Conservation (phyloP, 2,113 vertebrate species). For the Danionella cerebrum region DNA sequence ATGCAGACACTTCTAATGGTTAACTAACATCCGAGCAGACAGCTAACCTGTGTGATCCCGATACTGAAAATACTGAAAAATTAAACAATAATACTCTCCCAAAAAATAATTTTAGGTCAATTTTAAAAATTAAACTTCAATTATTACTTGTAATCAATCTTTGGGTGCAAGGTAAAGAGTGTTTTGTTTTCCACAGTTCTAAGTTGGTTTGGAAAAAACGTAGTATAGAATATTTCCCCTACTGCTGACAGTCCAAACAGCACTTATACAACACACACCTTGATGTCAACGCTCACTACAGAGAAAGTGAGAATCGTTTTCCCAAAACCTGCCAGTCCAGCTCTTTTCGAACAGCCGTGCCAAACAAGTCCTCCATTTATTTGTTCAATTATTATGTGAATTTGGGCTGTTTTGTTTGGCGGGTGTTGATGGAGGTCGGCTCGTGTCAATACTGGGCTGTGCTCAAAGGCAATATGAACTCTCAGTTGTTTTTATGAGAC, state of each 20-base stretch:
- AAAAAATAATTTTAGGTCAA: too few relatives aligned
- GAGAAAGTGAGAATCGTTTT: constrained; percentile 51
- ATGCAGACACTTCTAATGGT: too few relatives aligned
- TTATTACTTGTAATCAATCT: too few relatives aligned
- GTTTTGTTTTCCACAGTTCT: too few relatives aligned
- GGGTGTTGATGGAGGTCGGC: constrained; percentile 51
- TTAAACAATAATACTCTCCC: too few relatives aligned
- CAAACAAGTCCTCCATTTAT: constrained; percentile 56
- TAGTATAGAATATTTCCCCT: constrained; percentile 69
- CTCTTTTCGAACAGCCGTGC: constrained; percentile 38
- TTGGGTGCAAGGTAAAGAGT: too few relatives aligned
- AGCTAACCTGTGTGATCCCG: too few relatives aligned
- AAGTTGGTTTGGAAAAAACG: neutral
- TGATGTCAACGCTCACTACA: constrained; percentile 62
- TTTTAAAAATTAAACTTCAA: too few relatives aligned
- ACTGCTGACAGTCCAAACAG: constrained; percentile 72
- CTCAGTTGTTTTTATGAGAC: constrained; percentile 34
- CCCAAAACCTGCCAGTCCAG: constrained; percentile 50
- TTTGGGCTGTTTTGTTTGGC: constrained; percentile 65
- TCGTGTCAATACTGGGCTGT: constrained; percentile 56
- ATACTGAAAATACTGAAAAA: too few relatives aligned
- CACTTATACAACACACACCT: constrained; percentile 67
- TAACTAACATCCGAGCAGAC: too few relatives aligned
- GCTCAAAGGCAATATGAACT: constrained; percentile 53
- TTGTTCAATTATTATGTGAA: constrained; percentile 66